Base-by-base conservation (phyloP, 2,888 invertebrate species). In the Amorpha juglandis region DNA sequence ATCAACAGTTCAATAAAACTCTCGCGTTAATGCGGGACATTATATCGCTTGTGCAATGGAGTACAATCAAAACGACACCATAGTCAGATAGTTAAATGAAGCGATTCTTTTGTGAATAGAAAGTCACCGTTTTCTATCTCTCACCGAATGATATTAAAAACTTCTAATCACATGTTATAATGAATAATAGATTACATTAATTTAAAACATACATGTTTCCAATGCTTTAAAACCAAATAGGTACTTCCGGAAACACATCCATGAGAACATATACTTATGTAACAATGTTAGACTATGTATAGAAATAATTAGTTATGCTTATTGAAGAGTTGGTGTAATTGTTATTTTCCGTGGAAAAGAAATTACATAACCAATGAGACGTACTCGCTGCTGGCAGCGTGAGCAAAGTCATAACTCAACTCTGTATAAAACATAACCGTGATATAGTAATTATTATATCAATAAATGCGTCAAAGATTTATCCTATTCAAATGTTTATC, bases 31-130 rank as follows among this genome's bases (percentile, higher is more conserved):
- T 85, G 78, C 72, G 76, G 73, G 78, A 72, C 81, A 83, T 83
- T 82, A 83, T 70, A 71, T 14, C 45, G 78, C 68, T 74, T 72
- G 70, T 76, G 74, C 76, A 81, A 79, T 70, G 69, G 71, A 73
- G 72, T 78, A 78, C 73, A 86, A 88, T 87, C 81, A 83, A 83
- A 86, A 81, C 81, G 77, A 82, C 76, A 81, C 84, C 79, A 84
- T 84, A 79, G 81, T 84, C 83, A 86, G 80, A 76, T 82, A 80
- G 85, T 85, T 88, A 86, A 84, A 81, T 88, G 84, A 84, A 87
- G 84, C 86, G 82, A 76, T 76, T 87, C 84, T 91, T 88, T 90
- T 86, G 89, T 87, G 90, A 90, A 83, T 87, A 90, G 91, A 91
- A 91, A 91, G 91, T 84, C 75, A 73, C 70, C 72, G 74, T 79